A percentile compares a stretch with the other conserved stretches of the same genome.
These are phyloP conservation scores for Caenorhabditis macrosperma DNA, from an alignment of 2,888 invertebrate species.

Conservation along the genomic window DNA sequence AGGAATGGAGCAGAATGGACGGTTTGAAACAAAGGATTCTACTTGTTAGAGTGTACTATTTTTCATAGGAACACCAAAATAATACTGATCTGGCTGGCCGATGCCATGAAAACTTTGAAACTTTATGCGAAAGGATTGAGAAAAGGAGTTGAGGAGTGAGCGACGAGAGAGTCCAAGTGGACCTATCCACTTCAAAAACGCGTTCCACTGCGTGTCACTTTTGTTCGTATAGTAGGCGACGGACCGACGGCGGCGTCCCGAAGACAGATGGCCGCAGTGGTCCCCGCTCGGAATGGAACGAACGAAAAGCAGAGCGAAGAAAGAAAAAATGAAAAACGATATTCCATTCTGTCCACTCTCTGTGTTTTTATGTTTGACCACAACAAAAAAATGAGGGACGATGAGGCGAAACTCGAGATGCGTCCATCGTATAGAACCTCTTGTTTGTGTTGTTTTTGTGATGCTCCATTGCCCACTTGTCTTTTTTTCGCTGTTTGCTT, in stretches of 20 bases:
- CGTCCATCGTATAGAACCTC: conserved; percentile 36
- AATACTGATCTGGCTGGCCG: no score
- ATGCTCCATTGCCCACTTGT: background rate
- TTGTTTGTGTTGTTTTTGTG: conserved; percentile 35
- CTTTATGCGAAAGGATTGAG: no score
- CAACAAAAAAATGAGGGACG: background rate
- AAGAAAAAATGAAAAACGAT: conserved; percentile 41
- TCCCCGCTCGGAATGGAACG: background rate
- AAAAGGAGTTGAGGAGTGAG: no score
- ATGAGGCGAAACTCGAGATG: conserved; percentile 19
- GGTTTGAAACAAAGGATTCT: no score
- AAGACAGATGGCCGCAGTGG: conserved; percentile 33
- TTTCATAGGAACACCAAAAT: no score
- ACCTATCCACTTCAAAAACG: background rate
- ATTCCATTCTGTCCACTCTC: conserved; percentile 26
- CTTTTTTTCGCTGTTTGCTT: conserved; percentile 10
- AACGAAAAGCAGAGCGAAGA: background rate
- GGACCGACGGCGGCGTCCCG: background rate
- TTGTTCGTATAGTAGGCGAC: conserved; percentile 11
- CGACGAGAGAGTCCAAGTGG: no score
- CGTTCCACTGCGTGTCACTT: conserved; percentile 7
- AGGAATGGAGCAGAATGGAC: no score
- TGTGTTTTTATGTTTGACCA: conserved; percentile 38
- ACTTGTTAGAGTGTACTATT: no score
- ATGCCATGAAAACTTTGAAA: no score